A percentile compares a stretch with the other conserved stretches of the same genome.
Conservation (phyloP, 1,140 invertebrate genomes). For the Caligus rogercresseyi region DNA sequence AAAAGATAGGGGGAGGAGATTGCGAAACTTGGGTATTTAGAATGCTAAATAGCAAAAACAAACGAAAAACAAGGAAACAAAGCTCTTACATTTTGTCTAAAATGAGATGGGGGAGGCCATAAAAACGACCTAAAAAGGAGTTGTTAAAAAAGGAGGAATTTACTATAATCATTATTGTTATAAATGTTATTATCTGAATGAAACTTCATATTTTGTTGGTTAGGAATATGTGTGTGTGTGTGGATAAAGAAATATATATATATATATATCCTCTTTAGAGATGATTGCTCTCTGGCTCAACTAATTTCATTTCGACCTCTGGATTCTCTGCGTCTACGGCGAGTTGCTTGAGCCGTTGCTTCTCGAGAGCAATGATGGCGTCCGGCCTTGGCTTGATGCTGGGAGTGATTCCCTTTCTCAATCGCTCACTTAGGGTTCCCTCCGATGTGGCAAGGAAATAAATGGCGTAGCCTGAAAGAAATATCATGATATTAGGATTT, state of each 20-base stretch:
- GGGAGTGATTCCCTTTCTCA: constrained; percentile 9
- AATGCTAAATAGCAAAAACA: neutral
- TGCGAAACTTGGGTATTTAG: neutral
- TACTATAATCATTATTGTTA: neutral
- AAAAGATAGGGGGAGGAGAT: too few species aligned
- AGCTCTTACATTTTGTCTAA: too few species aligned
- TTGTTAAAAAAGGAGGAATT: neutral
- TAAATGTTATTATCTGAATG: neutral
- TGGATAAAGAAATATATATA: too few species aligned
- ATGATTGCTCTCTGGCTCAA: constrained; percentile 1
- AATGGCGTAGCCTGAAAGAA: constrained; percentile 34
- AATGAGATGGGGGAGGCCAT: too few species aligned
- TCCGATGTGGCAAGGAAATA: constrained; percentile 35
- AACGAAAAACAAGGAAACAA: neutral
- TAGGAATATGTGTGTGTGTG: neutral
- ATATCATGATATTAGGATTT: neutral
- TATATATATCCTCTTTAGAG: neutral
- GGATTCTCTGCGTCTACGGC: neutral
- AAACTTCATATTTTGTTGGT: neutral
- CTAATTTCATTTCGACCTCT: constrained; percentile 1
- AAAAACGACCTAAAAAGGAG: too few species aligned
- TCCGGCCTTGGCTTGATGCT: constrained; percentile 11
- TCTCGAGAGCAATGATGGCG: constrained; percentile 9
- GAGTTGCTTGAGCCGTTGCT: neutral
- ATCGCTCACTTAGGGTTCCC: constrained; percentile 34